These are phyloP conservation scores for Charanyca ferruginea DNA, from an alignment of 2,888 invertebrate species.

Conservation along the genomic window DNA sequence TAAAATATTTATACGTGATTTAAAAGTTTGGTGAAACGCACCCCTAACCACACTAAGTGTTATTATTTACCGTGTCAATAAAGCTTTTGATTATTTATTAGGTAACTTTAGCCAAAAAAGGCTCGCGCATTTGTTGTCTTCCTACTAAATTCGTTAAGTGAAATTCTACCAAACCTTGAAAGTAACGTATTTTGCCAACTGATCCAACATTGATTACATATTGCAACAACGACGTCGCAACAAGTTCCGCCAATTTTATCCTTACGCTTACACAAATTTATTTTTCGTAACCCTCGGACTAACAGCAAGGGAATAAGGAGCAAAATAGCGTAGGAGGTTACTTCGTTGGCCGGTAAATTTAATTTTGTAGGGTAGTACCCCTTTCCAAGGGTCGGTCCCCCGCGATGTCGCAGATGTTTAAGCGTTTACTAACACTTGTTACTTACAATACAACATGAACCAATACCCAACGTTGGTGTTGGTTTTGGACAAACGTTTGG, in stretches of 20 bases:
- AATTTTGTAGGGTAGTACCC: slow-evolving; percentile 55
- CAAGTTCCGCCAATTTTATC: slow-evolving; percentile 56
- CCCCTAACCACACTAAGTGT: too few relatives aligned
- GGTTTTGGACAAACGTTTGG: slow-evolving; percentile 34
- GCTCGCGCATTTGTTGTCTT: not conserved
- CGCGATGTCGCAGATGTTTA: slow-evolving; percentile 77
- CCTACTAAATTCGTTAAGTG: slow-evolving; percentile 44
- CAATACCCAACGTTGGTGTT: slow-evolving; percentile 49
- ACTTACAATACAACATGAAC: slow-evolving; percentile 62
- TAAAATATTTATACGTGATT: too few relatives aligned
- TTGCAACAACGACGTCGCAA: slow-evolving; percentile 61
- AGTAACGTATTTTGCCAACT: slow-evolving; percentile 52
- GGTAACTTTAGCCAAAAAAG: too few relatives aligned
- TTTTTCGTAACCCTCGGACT: not conserved
- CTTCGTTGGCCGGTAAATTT: slow-evolving; percentile 4
- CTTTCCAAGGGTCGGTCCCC: slow-evolving; percentile 66
- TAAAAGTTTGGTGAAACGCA: too few relatives aligned
- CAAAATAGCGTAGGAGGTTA: slow-evolving; percentile 27
- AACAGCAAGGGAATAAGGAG: slow-evolving; percentile 24
- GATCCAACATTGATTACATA: slow-evolving; percentile 60
- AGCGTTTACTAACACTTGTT: slow-evolving; percentile 77
- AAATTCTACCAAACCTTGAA: slow-evolving; percentile 47
- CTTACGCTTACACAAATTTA: slow-evolving; percentile 20
- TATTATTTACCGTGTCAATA: too few relatives aligned
- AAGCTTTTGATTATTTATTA: too few relatives aligned